phyloP scores from a whole-genome alignment of 2,113 vertebrate genomes.

The Halichoerus grypus region DNA sequence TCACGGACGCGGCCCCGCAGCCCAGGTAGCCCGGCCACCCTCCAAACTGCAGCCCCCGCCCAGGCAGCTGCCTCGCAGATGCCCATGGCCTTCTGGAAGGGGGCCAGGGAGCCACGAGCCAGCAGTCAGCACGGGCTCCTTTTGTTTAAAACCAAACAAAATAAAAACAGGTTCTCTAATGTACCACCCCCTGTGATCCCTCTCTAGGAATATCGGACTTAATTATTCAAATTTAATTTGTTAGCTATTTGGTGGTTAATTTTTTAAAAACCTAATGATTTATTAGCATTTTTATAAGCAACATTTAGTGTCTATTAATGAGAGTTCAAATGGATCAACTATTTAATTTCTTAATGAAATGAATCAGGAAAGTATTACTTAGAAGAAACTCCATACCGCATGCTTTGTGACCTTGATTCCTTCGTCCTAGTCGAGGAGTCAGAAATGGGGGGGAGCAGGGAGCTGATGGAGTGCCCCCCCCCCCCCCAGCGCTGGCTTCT shows the following conservation, averaged over 20 bases:
- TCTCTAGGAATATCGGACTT: constrained; percentile 73
- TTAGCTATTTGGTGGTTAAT: constrained; percentile 72
- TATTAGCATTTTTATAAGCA: constrained; percentile 75
- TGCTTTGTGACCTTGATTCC: constrained; percentile 54
- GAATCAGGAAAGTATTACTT: constrained; percentile 60
- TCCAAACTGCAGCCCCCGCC: background rate
- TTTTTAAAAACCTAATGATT: constrained; percentile 63
- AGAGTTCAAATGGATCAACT: constrained; percentile 66
- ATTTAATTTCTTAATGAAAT: constrained; percentile 78
- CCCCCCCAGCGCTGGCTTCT: background rate
- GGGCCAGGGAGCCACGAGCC: background rate
- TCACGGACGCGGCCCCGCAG: background rate
- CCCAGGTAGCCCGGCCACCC: background rate
- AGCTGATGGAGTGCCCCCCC: fast-evolving
- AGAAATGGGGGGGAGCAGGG: background rate
- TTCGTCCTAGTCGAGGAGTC: background rate
- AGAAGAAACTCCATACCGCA: background rate
- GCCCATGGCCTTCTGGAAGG: background rate
- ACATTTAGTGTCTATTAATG: constrained; percentile 73
- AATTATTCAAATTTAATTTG: constrained; percentile 80
- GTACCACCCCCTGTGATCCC: constrained; percentile 70
- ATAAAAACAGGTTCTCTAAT: constrained; percentile 74
- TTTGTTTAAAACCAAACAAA: constrained; percentile 75
- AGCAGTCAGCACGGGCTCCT: constrained; percentile 62
- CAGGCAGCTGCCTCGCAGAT: constrained; percentile 21